phyloP scores from a whole-genome alignment of 92 coral and sea anemone species.

The Diadumene lineata region DNA sequence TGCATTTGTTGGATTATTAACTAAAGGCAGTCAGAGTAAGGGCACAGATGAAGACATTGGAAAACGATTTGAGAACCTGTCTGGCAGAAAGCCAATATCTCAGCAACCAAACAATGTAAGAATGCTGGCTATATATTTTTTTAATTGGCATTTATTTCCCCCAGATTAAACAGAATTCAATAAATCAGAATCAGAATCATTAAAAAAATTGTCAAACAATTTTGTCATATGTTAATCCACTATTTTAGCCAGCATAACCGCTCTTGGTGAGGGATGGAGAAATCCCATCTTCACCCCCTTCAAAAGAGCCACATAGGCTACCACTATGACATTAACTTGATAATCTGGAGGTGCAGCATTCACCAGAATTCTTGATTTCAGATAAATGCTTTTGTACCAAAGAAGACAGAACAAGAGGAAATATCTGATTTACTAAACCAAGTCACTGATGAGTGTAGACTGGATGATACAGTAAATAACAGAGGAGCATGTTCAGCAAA shows the following conservation, averaged over 20 bases:
- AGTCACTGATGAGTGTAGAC: slow-evolving; percentile 71
- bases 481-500: not conserved
- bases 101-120: slow-evolving; percentile 70
- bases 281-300: too few species aligned
- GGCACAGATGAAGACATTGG: slow-evolving; percentile 73
- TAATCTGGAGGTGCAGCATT: too few species aligned
- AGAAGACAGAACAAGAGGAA: slow-evolving; percentile 80
- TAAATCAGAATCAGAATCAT: too few species aligned
- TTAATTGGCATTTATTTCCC: not conserved
- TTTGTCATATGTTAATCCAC: not conserved
- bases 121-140: not conserved
- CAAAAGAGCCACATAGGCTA: too few species aligned
- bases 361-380: too few species aligned
- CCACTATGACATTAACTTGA: too few species aligned
- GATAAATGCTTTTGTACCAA: slow-evolving; percentile 67
- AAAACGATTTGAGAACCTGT: slow-evolving; percentile 72
- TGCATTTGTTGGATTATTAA: too few species aligned
- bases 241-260: too few species aligned
- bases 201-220: not conserved
- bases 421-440: slow-evolving; percentile 76
- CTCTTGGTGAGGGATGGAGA: too few species aligned
- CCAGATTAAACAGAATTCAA: not conserved
- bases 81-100: slow-evolving; percentile 83
- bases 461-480: slow-evolving; percentile 48
- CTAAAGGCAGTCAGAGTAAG: slow-evolving; percentile 21